Evolutionary conservation across 2,113 vertebrate species (phyloP).

Genomic region (Myiozetetes cayanensis): DNA sequence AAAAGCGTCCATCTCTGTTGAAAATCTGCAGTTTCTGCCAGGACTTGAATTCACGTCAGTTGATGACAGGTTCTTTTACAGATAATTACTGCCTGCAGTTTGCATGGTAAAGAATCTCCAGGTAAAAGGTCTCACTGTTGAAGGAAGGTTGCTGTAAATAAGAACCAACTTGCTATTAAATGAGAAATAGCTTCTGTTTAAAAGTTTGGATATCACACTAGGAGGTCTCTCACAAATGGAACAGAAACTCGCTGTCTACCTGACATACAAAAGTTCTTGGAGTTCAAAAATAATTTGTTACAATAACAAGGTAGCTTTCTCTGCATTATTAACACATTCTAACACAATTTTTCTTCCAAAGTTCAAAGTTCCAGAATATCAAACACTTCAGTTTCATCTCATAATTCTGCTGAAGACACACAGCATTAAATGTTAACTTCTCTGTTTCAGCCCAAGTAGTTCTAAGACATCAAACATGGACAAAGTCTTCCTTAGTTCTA

Average conservation of each 20-base stretch:
- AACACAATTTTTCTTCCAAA: neutral
- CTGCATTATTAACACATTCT: neutral
- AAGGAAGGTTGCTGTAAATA: neutral
- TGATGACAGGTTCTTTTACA: neutral
- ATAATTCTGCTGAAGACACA: neutral
- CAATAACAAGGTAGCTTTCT: neutral
- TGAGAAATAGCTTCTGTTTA: neutral
- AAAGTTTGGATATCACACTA: neutral
- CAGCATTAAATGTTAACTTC: neutral
- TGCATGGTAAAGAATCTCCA: neutral
- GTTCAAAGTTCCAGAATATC: neutral
- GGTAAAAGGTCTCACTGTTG: neutral
- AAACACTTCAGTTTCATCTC: neutral
- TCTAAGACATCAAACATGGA: slow-evolving; percentile 7
- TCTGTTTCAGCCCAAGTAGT: neutral
- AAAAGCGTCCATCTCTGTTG: neutral
- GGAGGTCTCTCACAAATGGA: neutral
- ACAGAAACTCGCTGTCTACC: neutral
- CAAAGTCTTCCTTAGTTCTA: neutral
- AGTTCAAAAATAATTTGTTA: neutral
- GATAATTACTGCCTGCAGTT: neutral
- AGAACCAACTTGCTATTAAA: neutral
- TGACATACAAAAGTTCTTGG: neutral
- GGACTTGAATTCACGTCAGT: neutral
- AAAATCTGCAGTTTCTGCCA: neutral